Conservation (phyloP, 2,797 vertebrate species). For the Dicrostonyx torquatus region DNA sequence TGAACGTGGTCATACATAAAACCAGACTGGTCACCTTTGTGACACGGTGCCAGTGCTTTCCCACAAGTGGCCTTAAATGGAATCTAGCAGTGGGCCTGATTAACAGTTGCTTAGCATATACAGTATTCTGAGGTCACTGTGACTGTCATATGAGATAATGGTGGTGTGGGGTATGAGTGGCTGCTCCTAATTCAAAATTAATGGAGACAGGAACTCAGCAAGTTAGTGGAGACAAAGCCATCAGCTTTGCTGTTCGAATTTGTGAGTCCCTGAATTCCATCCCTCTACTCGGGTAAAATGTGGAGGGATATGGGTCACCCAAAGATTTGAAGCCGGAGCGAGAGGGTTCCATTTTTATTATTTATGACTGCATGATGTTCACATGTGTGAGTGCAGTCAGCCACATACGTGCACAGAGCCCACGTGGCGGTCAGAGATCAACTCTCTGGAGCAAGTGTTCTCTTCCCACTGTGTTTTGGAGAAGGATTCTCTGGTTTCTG, state of each 20-base stretch:
- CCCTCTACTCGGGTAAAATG: neutral
- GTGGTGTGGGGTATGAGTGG: neutral
- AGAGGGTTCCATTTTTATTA: neutral
- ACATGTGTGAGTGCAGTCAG: neutral
- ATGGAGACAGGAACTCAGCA: neutral
- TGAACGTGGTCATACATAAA: neutral
- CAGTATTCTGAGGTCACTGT: neutral
- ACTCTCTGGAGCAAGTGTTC: neutral
- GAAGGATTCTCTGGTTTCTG: neutral
- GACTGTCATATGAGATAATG: neutral
- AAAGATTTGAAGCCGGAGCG: neutral
- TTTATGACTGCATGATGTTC: neutral
- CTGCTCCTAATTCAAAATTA: neutral
- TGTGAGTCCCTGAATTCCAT: neutral
- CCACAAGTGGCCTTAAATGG: neutral
- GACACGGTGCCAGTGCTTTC: neutral
- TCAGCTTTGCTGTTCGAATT: neutral
- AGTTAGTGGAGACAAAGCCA: slow-evolving; percentile 3
- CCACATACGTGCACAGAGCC: neutral
- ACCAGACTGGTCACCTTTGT: neutral
- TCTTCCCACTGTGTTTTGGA: neutral
- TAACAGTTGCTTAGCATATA: slow-evolving; percentile 25
- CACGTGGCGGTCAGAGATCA: neutral
- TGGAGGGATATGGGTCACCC: fast-evolving
- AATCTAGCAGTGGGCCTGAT: neutral